These are phyloP conservation scores for Girardinichthys multiradiatus DNA, from an alignment of 2,113 vertebrate species.

Conservation along the genomic window DNA sequence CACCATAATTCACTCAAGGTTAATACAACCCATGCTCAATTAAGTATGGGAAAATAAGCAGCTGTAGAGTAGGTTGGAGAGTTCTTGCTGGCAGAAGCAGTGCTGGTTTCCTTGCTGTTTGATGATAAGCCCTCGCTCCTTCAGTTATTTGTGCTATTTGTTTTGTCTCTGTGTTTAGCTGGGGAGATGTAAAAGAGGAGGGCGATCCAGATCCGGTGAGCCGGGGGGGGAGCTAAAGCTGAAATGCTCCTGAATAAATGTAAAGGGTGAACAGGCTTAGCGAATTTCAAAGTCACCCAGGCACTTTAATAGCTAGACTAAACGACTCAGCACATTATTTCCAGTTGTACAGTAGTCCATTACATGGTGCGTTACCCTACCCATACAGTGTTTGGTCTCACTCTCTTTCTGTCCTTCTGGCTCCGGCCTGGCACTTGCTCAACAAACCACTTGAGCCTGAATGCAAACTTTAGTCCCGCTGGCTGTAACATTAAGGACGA, in stretches of 20 bases:
- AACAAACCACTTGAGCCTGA: constrained; percentile 75
- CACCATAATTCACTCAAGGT: constrained; percentile 65
- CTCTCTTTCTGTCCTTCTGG: constrained; percentile 45
- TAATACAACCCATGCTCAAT: constrained; percentile 69
- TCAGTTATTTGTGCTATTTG: constrained; percentile 70
- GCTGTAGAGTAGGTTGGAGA: constrained; percentile 44
- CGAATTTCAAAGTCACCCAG: constrained; percentile 78
- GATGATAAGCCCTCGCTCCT: constrained; percentile 49
- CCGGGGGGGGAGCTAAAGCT: constrained; percentile 38
- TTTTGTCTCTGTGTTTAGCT: constrained; percentile 61
- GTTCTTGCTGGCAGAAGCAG: constrained; percentile 38
- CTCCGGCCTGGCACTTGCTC: constrained; percentile 66
- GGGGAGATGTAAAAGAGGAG: constrained; percentile 39
- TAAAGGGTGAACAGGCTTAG: constrained; percentile 68
- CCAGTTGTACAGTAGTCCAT: constrained; percentile 75
- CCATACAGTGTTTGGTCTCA: constrained; percentile 48
- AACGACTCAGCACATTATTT: constrained; percentile 80
- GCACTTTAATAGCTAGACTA: constrained; percentile 71
- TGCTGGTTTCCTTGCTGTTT: constrained; percentile 43
- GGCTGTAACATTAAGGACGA: constrained; percentile 61
- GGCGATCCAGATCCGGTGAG: constrained; percentile 26
- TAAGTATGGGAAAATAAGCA: constrained; percentile 41
- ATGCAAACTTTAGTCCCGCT: constrained; percentile 65
- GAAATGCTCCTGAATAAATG: constrained; percentile 66
- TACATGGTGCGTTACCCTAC: constrained; percentile 68